These are phyloP conservation scores for Anguilla japonica DNA, from an alignment of 2,113 vertebrate genomes.

Conservation along the genomic window DNA sequence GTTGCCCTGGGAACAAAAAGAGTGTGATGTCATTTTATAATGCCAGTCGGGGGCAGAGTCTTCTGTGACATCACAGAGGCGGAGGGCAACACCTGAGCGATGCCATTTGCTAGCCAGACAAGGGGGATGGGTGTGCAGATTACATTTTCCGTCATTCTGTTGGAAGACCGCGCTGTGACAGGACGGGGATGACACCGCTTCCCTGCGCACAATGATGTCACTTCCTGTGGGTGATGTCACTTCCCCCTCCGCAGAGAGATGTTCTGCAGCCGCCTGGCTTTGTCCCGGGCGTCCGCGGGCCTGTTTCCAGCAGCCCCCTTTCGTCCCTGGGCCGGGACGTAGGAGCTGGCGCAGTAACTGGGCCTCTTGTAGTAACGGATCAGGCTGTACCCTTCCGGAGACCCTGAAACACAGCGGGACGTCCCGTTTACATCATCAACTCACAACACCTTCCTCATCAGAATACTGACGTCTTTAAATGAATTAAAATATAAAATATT, in stretches of 20 bases:
- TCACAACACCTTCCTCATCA: too few species aligned
- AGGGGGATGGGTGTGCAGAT: too few species aligned
- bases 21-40: background rate
- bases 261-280: constrained; percentile 81
- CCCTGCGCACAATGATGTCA: background rate
- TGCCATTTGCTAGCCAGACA: background rate
- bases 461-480: too few species aligned
- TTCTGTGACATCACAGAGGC: background rate
- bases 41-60: background rate
- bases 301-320: constrained; percentile 57
- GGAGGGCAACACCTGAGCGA: too few species aligned
- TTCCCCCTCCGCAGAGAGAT: constrained; percentile 82
- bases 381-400: constrained; percentile 31
- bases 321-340: constrained; percentile 62
- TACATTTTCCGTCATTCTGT: too few species aligned
- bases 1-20: background rate
- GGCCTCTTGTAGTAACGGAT: constrained; percentile 72
- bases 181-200: background rate
- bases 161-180: too few species aligned
- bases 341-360: constrained; percentile 70
- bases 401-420: constrained; percentile 41
- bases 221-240: constrained; percentile 37
- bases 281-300: constrained; percentile 79
- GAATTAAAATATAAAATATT: too few species aligned
- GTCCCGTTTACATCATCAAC: background rate